phyloP scores from a whole-genome alignment of 2,797 vertebrate genomes.

The Tapera naevia region DNA sequence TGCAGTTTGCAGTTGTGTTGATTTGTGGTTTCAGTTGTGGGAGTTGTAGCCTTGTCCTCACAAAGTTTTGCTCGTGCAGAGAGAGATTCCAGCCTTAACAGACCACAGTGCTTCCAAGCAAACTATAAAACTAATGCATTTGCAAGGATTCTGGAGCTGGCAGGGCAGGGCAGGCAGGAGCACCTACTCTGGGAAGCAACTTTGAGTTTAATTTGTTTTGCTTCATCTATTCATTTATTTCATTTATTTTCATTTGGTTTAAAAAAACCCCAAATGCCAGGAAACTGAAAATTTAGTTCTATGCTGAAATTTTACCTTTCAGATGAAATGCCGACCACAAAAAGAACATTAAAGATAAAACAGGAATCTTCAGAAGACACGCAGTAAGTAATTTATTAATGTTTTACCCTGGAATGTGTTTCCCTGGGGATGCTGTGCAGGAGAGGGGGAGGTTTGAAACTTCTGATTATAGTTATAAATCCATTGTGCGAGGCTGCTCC shows the following conservation, averaged over 20 bases:
- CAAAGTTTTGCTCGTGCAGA: constrained; percentile 27
- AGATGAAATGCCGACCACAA: constrained; percentile 92
- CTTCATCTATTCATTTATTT: not conserved
- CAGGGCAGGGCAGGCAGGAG: not conserved
- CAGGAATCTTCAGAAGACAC: constrained; percentile 87
- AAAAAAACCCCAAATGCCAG: too few species aligned
- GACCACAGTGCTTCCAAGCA: not conserved
- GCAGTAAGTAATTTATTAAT: constrained; percentile 85
- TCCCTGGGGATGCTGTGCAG: not conserved
- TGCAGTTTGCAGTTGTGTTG: constrained; percentile 4
- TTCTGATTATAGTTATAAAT: constrained; percentile 18
- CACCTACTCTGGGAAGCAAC: not conserved
- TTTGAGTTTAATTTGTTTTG: not conserved
- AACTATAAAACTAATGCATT: not conserved
- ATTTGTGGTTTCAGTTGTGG: constrained; percentile 11
- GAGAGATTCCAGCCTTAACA: not conserved
- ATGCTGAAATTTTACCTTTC: constrained; percentile 66
- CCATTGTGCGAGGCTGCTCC: not conserved
- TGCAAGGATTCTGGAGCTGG: not conserved
- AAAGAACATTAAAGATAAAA: constrained; percentile 87
- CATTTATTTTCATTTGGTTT: too few species aligned
- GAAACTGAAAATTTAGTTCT: not conserved
- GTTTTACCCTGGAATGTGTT: not conserved
- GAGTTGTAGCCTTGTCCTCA: constrained; percentile 12
- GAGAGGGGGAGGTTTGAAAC: constrained; percentile 17